A percentile compares a stretch with the other conserved stretches of the same genome.
phyloP scores from a whole-genome alignment of 2,888 invertebrate species.

The Oscheius sp. region DNA sequence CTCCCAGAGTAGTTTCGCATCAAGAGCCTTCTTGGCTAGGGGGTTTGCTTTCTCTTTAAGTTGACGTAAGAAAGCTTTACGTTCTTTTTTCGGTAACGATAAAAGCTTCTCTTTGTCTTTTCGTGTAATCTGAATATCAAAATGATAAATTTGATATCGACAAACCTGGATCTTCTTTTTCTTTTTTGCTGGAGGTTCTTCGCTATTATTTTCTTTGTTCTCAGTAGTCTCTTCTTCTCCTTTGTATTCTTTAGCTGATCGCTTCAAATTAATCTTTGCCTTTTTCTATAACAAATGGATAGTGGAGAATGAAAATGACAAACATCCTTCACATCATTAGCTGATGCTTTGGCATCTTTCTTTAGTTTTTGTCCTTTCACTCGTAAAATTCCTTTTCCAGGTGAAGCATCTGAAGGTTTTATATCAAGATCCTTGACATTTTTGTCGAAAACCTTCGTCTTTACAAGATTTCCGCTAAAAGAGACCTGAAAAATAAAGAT shows the following conservation, averaged over 20 bases:
- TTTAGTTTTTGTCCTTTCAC: constrained; percentile 25
- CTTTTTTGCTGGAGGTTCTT: constrained; percentile 7
- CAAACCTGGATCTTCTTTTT: constrained; percentile 28
- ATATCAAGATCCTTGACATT: constrained; percentile 44
- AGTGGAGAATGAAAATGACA: neutral
- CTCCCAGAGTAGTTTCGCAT: constrained; percentile 62
- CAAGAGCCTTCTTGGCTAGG: constrained; percentile 48
- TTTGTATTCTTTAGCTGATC: neutral
- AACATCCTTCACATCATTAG: neutral
- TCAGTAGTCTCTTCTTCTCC: neutral
- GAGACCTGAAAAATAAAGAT: constrained; percentile 37
- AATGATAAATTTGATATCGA: neutral
- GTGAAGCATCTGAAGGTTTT: constrained; percentile 50
- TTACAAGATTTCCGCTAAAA: constrained; percentile 47
- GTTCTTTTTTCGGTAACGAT: constrained; percentile 58
- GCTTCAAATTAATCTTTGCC: constrained; percentile 5
- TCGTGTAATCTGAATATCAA: constrained; percentile 38
- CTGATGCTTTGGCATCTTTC: constrained; percentile 15
- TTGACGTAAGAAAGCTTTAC: constrained; percentile 57
- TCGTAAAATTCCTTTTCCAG: constrained; percentile 51
- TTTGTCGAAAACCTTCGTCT: constrained; percentile 49
- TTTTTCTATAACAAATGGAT: constrained; percentile 11
- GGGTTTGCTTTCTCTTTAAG: constrained; percentile 62
- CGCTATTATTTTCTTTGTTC: constrained; percentile 5
- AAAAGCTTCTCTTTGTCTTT: constrained; percentile 64